Evolutionary conservation across 2,888 invertebrate species (phyloP).

Genomic region (Dyspetes luteomarginatus): DNA sequence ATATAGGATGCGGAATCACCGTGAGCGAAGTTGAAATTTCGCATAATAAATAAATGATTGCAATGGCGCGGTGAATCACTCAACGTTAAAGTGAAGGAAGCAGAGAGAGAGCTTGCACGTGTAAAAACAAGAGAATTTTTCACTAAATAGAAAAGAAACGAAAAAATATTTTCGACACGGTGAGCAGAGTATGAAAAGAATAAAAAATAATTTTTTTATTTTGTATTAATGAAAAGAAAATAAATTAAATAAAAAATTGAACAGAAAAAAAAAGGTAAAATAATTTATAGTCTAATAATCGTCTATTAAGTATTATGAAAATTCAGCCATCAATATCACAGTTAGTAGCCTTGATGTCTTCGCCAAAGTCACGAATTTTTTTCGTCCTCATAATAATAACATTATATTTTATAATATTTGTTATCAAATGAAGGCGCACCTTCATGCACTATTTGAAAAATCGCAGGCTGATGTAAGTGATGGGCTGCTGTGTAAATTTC

Average conservation of each 20-base stretch:
- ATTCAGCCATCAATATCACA: too few species aligned
- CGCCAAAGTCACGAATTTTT: too few species aligned
- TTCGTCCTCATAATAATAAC: too few species aligned
- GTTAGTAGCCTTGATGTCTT: too few species aligned
- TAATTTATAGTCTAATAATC: too few species aligned
- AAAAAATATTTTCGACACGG: slow-evolving; percentile 3
- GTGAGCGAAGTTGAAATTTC: slow-evolving; percentile 71
- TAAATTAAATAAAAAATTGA: not conserved
- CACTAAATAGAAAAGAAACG: slow-evolving; percentile 3
- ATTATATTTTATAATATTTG: too few species aligned
- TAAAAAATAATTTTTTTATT: slow-evolving; percentile 1
- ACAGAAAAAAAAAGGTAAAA: not conserved
- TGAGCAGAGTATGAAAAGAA: not conserved
- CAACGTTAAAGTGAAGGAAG: not conserved
- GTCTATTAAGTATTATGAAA: too few species aligned
- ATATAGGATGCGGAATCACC: slow-evolving; percentile 56
- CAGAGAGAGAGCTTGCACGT: slow-evolving; percentile 19
- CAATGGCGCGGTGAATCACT: slow-evolving; percentile 69
- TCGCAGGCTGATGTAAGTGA: too few species aligned
- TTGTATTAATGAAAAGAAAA: not conserved
- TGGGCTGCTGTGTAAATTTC: too few species aligned
- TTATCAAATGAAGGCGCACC: too few species aligned
- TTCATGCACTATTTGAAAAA: too few species aligned
- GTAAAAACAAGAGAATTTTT: slow-evolving; percentile 12
- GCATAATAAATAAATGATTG: slow-evolving; percentile 80